Evolutionary conservation across 2,797 vertebrate genomes (phyloP).

Genomic region (Otus scops): DNA sequence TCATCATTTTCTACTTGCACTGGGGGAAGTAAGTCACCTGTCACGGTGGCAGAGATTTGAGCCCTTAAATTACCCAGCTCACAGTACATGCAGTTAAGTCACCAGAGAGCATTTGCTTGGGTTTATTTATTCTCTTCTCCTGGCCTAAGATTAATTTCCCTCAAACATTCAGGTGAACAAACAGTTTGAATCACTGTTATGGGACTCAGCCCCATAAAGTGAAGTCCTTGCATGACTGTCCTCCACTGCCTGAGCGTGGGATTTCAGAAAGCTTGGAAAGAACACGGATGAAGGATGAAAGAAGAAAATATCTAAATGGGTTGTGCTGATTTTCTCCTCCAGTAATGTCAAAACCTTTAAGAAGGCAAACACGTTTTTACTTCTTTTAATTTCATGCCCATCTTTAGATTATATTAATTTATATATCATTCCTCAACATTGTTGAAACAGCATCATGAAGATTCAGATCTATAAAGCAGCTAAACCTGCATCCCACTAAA

Average conservation of each 20-base stretch:
- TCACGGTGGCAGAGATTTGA: background rate
- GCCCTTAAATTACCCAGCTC: background rate
- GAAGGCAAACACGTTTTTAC: background rate
- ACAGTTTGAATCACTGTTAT: background rate
- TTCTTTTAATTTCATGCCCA: background rate
- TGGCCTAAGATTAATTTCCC: background rate
- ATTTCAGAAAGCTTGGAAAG: background rate
- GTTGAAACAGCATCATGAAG: background rate
- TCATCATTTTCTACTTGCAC: background rate
- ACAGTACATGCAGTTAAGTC: background rate
- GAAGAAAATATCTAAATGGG: background rate
- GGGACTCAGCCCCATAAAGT: background rate
- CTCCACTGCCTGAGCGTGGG: rapidly evolving
- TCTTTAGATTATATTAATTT: background rate
- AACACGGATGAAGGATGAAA: rapidly evolving
- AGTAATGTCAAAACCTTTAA: background rate
- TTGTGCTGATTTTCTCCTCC: background rate
- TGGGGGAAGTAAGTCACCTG: background rate
- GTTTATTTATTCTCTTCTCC: background rate
- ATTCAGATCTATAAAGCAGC: background rate
- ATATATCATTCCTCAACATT: background rate
- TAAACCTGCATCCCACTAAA: background rate
- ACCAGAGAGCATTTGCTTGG: background rate
- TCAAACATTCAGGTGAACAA: background rate
- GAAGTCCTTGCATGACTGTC: background rate